These are phyloP conservation scores for Tachina grossa DNA, from an alignment of 2,888 invertebrate species.

Conservation along the genomic window DNA sequence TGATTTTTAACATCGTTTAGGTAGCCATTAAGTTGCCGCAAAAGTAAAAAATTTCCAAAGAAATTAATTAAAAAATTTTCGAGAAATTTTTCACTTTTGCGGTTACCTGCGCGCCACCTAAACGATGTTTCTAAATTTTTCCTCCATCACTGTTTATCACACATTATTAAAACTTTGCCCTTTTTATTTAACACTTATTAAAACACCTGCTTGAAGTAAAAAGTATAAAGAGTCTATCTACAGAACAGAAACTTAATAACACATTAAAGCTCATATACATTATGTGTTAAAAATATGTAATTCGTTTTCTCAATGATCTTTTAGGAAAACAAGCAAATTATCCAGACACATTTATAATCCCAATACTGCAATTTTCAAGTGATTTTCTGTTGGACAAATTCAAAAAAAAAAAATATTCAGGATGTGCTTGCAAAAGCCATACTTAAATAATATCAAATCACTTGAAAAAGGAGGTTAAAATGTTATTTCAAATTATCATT, in stretches of 20 bases:
- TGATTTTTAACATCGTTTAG: too few relatives aligned
- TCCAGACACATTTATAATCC: constrained; percentile 37
- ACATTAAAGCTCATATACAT: constrained; percentile 37
- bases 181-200: constrained; percentile 6
- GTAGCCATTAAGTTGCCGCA: too few relatives aligned
- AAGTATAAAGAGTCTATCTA: neutral
- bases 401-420: constrained; percentile 21
- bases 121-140: too few relatives aligned
- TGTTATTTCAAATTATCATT: constrained; percentile 50
- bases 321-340: constrained; percentile 61
- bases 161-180: constrained; percentile 27
- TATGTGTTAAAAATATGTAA: constrained; percentile 11
- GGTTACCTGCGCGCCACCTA: too few relatives aligned
- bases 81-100: too few relatives aligned
- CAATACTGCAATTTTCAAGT: constrained; percentile 56
- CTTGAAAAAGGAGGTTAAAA: neutral
- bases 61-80: too few relatives aligned
- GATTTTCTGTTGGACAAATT: constrained; percentile 60
- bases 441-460: constrained; percentile 60
- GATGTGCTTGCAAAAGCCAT: constrained; percentile 41
- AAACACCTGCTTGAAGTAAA: constrained; percentile 52
- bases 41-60: too few relatives aligned
- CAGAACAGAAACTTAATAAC: constrained; percentile 23
- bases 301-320: constrained; percentile 39
- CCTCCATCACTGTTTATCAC: constrained; percentile 18